Evolutionary conservation across 2,797 vertebrate genomes (phyloP), one percentile per base, ranked within the genome.

Genomic region (Pipistrellus nathusii): DNA sequence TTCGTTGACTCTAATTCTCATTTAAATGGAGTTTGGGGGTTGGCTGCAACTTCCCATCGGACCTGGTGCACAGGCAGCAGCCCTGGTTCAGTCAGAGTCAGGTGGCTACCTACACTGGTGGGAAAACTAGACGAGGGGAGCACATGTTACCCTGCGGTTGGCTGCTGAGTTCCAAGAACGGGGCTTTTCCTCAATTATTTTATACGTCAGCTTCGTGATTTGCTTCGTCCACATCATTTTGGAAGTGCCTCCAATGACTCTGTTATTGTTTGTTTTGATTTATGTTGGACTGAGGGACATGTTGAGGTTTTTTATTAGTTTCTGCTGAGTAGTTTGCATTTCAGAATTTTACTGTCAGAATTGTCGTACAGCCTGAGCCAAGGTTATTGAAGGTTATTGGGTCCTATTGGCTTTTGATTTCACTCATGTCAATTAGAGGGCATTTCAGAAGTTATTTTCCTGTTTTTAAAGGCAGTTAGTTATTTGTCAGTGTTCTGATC

Each of bases 231-330:
- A 85, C 86, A 91, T 59, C 93, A 95, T 77, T 91, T 73, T 82
- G 97, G 80, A 97, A 93, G 85, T n/a, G 51, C 86, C 94, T 97
- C 68, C 4, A 90, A 11, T 93, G 85, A 96, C 72, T 96, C 66
- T 35, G 46, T 94, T 92, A 96, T 75, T 83, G 68, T 96, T 97
- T 97, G 84, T 96, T 97, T 97, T 86, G 96, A 89, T 97, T 97
- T 97, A 78, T 94, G 32, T 96, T 98, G 96, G 91, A 95, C 81
- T 92, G 32, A 81, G 75, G 90, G 62, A 90, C 84, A 44, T 86
- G 64, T 87, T 76, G 44, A 96, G 97, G 46, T 77, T 88, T 95
- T 95, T 93, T 82, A 88, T 95, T 62, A 85, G 89, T 94, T 94
- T 87, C 96, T 96, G 91, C 91, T 96, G 53, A 87, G 71, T 38